phyloP scores from a whole-genome alignment of 2,113 vertebrate genomes.

The Neodon shergylaensis region DNA sequence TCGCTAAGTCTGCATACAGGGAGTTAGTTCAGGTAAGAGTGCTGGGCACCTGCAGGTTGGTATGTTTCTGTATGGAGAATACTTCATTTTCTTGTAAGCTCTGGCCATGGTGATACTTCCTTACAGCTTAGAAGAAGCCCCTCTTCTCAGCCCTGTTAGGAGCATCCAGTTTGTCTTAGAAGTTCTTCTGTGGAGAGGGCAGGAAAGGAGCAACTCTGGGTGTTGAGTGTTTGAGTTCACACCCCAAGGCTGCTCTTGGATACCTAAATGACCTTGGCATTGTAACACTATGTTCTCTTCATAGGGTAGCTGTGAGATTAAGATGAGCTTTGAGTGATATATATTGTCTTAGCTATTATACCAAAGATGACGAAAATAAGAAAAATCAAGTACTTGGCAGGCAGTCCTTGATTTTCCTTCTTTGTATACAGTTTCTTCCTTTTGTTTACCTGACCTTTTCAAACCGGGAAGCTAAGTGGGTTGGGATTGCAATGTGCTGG shows the following conservation, averaged over 20 bases:
- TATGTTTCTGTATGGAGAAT: background rate
- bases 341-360: background rate
- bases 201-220: background rate
- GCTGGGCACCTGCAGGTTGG: background rate
- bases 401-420: background rate
- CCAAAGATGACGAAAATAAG: background rate
- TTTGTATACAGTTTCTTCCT: background rate
- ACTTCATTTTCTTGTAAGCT: background rate
- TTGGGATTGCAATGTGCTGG: background rate
- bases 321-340: background rate
- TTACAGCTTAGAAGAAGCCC: background rate
- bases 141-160: background rate
- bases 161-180: background rate
- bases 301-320: background rate
- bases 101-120: background rate
- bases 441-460: conserved; percentile 37
- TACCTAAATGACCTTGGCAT: background rate
- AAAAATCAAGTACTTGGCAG: background rate
- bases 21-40: conserved; percentile 95
- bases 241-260: background rate
- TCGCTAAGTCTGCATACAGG: conserved; percentile 98
- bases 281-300: background rate
- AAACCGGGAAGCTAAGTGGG: background rate
- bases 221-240: background rate
- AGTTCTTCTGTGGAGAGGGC: background rate